Base-by-base conservation (phyloP, 2,797 vertebrate species). In the Acanthurus lineatus region DNA sequence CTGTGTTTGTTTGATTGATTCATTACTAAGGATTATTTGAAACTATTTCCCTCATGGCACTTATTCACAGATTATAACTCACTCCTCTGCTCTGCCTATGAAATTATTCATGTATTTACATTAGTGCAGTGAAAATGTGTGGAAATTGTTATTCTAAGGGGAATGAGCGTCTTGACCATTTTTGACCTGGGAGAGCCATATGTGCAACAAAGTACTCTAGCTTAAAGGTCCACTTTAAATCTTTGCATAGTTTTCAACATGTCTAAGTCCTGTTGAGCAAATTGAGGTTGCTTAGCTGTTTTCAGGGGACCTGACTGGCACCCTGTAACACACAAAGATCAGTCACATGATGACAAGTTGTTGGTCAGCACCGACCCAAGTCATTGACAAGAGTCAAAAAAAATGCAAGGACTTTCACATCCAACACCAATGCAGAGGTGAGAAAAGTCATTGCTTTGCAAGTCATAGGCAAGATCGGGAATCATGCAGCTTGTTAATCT, bases 1-100 rank as follows among this genome's bases (percentile, higher is more conserved):
- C 61, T 87, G 59, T 44, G 53, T 81, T 60, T 44, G 53, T 81
- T 60, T 42, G 42, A 53, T 83, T 69, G 63, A 69, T 75, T 67
- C 64, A 32, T 63, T 45, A 64, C 48, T 66, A 73, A 49, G 38
- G 3, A 63, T 77, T 15, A 60, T 71, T 61, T 58, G 20, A 73
- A 64, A 52, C 51, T 0, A 8, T 82, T 79, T 69, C 19, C 16
- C 79, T 51, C 77, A 49, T 63, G 66, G 54, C 57, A 68, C 53
- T 76, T 76, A 48, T 68, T 77, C 25, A 64, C 35, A 56, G 38
- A 74, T 60, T 60, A 28, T 64, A 61, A 25, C 42, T 25, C n/a
- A 61, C 56, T 52, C 20, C 45, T 69, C 40, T 15, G 28, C 28
- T 28, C 28, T 28, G 28, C 28, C 28, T 28, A 28, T 32, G 28